These are phyloP conservation scores for Siniperca undulata DNA, from an alignment of 2,797 vertebrate species.

Conservation along the genomic window DNA sequence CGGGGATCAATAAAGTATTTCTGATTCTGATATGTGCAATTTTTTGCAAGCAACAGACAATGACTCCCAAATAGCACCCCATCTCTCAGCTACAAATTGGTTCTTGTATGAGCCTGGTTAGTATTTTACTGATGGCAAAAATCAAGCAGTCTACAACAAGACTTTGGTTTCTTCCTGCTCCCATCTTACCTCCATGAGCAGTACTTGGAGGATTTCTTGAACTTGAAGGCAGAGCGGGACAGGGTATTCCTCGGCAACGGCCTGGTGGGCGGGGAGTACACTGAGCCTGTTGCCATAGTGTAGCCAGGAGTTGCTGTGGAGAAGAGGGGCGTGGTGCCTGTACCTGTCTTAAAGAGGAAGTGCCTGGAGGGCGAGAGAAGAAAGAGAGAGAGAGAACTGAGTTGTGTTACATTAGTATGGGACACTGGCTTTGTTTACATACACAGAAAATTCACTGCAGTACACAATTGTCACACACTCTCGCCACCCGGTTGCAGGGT, in stretches of 20 bases:
- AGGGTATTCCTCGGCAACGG: constrained; percentile 97
- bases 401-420: not conserved
- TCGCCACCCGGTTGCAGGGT: not conserved
- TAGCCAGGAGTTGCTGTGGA: constrained; percentile 98
- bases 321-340: constrained; percentile 98
- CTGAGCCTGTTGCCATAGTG: constrained; percentile 98
- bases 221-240: constrained; percentile 98
- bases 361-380: constrained; percentile 86
- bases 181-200: constrained; percentile 91
- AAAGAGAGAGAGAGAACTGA: constrained; percentile 5
- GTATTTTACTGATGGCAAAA: not conserved
- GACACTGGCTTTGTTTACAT: constrained; percentile 13
- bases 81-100: not conserved
- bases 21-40: not conserved
- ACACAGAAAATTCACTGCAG: not conserved
- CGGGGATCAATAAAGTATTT: too few species aligned
- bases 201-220: constrained; percentile 99
- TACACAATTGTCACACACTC: not conserved
- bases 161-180: not conserved
- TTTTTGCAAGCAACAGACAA: too few species aligned
- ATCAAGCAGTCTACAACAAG: not conserved
- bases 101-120: not conserved
- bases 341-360: constrained; percentile 99
- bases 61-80: not conserved
- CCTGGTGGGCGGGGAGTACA: constrained; percentile 97